These are phyloP conservation scores for Pinctada fucata DNA, from an alignment of 2,888 invertebrate species.

Conservation along the genomic window DNA sequence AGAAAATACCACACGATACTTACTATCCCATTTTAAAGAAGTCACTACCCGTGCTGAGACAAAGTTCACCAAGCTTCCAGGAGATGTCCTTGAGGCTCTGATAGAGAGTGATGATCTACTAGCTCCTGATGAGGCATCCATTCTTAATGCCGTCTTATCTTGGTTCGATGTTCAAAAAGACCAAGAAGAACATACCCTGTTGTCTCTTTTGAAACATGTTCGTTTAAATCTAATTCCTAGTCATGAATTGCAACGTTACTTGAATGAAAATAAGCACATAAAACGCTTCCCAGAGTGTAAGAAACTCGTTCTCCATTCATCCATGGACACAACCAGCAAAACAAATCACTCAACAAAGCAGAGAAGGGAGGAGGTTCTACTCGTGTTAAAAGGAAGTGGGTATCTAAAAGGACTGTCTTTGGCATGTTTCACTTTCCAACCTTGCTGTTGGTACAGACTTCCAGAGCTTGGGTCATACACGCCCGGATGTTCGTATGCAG, in stretches of 20 bases:
- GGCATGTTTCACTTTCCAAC: constrained; percentile 57
- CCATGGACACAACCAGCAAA: constrained; percentile 14
- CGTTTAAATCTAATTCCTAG: constrained; percentile 35
- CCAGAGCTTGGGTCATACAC: constrained; percentile 46
- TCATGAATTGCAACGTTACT: constrained; percentile 20
- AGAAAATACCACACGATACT: constrained; percentile 83
- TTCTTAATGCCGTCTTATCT: constrained; percentile 84
- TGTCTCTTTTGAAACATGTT: constrained; percentile 27
- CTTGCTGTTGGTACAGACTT: constrained; percentile 55
- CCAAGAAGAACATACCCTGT: constrained; percentile 12
- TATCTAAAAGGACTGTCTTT: constrained; percentile 48
- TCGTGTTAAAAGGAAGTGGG: constrained; percentile 46
- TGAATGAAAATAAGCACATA: constrained; percentile 22
- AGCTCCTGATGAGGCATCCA: constrained; percentile 89
- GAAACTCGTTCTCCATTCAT: constrained; percentile 28
- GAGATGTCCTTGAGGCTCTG: neutral
- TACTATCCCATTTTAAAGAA: constrained; percentile 78
- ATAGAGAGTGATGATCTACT: constrained; percentile 85
- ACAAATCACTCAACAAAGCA: neutral
- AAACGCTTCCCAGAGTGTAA: constrained; percentile 17
- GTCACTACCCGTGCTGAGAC: constrained; percentile 35
- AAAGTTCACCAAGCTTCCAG: neutral
- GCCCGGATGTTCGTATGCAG: constrained; percentile 55
- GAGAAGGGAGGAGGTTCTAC: constrained; percentile 48
- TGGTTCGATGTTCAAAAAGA: constrained; percentile 78